Base-by-base conservation (phyloP, 2,888 invertebrate species). In the Galeopsomyia nigrocyanea region DNA sequence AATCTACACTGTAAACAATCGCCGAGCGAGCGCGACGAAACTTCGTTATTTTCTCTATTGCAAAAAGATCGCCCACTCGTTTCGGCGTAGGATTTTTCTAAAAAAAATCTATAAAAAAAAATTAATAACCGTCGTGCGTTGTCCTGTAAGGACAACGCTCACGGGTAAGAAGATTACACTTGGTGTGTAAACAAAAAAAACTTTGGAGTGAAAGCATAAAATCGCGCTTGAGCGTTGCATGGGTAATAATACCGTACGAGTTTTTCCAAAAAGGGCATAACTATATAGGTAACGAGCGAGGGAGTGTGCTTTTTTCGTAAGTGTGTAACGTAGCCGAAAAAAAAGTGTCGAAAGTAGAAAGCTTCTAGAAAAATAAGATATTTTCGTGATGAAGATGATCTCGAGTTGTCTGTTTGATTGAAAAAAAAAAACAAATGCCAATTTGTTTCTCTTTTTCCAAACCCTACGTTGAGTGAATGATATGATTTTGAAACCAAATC, bases 21-120 rank as follows among this genome's bases (percentile, higher is more conserved):
- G 71, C 58, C 53, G 60, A 71, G 57, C 57, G 67, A 69, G 49
- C 58, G 63, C 51, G 63, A 31, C 26, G 61, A 72, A 56, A 67
- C 63, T 72, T 66, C 58, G 50, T 71, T 71, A 69, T 72, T 75
- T 72, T 69, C 71, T 72, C 63, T 72, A 72, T 67, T 60, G 56
- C 58, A 71, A 71, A n/a, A 39, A 66, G 49, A 22, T 68, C 50
- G 64, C 21, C 61, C 51, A 64, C 68, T 71, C 68, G 56, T 61
- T 68, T 64, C n/a, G 26, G 63, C 66, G 58, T 70, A 71, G 46
- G 49, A 70, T 68, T 74, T 74, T 74, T 68, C 58, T 67, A 62
- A 65, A 51, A 69, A 51, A 49, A 21, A 58, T 13, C 39, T 69
- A 47, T 62, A 51, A 69, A 39, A 39, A 3, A 39, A 39, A 3